These are phyloP conservation scores for Champsocephalus esox DNA, from an alignment of 2,797 vertebrate species.

Conservation along the genomic window DNA sequence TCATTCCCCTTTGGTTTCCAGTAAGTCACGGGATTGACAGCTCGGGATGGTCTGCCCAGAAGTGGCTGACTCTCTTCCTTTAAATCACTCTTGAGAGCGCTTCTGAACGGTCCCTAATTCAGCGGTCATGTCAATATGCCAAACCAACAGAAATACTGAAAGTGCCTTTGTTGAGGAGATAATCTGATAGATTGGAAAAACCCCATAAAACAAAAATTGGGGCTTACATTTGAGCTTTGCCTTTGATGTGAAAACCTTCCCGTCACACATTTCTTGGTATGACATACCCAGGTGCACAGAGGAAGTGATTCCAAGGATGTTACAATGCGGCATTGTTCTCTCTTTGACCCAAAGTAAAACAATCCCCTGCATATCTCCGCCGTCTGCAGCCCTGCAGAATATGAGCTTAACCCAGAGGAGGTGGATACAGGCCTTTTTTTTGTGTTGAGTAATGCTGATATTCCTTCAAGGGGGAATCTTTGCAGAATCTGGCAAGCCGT, in stretches of 20 bases:
- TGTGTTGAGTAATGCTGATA: constrained; percentile 76
- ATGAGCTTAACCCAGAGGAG: constrained; percentile 52
- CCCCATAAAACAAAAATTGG: neutral
- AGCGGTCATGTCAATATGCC: constrained; percentile 35
- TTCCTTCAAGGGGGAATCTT: constrained; percentile 70
- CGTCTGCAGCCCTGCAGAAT: constrained; percentile 61
- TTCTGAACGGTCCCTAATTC: constrained; percentile 66
- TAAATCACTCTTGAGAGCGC: constrained; percentile 69
- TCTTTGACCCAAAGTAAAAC: constrained; percentile 63
- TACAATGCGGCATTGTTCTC: constrained; percentile 74
- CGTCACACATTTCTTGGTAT: constrained; percentile 19
- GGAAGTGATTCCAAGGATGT: constrained; percentile 36
- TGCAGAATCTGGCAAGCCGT: constrained; percentile 73
- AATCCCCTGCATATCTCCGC: constrained; percentile 50
- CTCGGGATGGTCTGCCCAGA: constrained; percentile 66
- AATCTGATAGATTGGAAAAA: neutral
- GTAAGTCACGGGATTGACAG: constrained; percentile 77
- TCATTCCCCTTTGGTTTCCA: constrained; percentile 76
- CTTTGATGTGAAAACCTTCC: constrained; percentile 47
- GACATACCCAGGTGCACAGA: constrained; percentile 47
- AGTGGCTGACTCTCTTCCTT: constrained; percentile 56
- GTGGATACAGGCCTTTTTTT: constrained; percentile 50
- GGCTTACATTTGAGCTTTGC: constrained; percentile 10
- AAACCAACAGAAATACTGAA: constrained; percentile 47
- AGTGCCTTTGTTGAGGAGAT: constrained; percentile 17